Evolutionary conservation across 2,797 vertebrate genomes (phyloP).

Genomic region (Hipposideros larvatus): DNA sequence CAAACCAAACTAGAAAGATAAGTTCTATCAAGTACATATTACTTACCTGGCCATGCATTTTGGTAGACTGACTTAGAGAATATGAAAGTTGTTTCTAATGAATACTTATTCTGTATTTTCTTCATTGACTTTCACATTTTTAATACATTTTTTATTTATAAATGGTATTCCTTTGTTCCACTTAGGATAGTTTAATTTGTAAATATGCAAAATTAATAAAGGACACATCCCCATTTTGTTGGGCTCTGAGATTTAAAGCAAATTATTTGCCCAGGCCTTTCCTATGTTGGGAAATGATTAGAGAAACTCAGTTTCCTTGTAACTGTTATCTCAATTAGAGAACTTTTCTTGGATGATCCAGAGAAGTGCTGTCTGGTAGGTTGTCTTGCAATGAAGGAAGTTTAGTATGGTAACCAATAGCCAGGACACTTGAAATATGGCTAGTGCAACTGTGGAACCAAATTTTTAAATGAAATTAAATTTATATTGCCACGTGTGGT

Average conservation of each 20-base stretch:
- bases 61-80: conserved; percentile 50
- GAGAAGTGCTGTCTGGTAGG: background rate
- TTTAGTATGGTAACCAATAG: background rate
- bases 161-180: conserved; percentile 36
- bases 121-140: conserved; percentile 47
- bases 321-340: background rate
- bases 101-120: conserved; percentile 53
- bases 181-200: conserved; percentile 18
- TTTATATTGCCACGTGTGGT: background rate
- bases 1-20: conserved; percentile 22
- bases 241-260: conserved; percentile 70
- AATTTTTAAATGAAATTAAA: background rate
- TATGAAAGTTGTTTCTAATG: conserved; percentile 41
- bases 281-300: conserved; percentile 39
- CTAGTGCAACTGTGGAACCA: background rate
- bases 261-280: conserved; percentile 37
- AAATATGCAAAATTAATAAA: conserved; percentile 54
- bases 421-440: background rate
- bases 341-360: conserved; percentile 44
- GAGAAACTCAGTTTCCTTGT: background rate
- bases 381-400: background rate
- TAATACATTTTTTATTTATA: conserved; percentile 35
- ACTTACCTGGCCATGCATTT: conserved; percentile 50
- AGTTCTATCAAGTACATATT: conserved; percentile 51
- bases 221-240: conserved; percentile 13